phyloP scores from a whole-genome alignment of 2,113 vertebrate species.

The Centropristis striata region DNA sequence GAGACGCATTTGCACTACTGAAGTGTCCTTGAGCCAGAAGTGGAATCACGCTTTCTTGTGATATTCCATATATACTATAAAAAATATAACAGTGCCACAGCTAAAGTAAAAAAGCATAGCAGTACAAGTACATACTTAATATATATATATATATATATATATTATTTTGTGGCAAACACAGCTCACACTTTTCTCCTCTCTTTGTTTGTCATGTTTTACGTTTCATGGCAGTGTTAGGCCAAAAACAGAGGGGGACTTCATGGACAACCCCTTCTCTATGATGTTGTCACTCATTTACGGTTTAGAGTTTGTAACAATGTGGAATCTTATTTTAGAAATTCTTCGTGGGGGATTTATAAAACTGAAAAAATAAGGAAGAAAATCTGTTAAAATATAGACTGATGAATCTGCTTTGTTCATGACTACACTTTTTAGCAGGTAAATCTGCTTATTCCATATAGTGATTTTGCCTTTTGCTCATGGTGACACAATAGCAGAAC shows the following conservation, averaged over 20 bases:
- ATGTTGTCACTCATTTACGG: neutral
- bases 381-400: neutral
- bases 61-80: slow-evolving; percentile 17
- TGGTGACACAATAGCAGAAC: neutral
- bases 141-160: neutral
- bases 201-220: neutral
- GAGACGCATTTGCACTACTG: slow-evolving; percentile 41
- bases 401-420: neutral
- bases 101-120: neutral
- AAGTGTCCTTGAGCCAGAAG: slow-evolving; percentile 62
- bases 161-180: neutral
- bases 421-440: neutral
- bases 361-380: neutral
- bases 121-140: neutral
- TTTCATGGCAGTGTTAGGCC: neutral
- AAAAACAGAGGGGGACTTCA: neutral
- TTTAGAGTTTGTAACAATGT: neutral
- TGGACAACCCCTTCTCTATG: neutral
- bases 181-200: neutral
- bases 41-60: slow-evolving; percentile 17
- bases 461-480: neutral
- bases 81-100: neutral
- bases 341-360: neutral
- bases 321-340: neutral
- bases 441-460: neutral